A percentile compares a stretch with the other conserved stretches of the same genome.
Evolutionary conservation across 2,888 invertebrate genomes (phyloP).

Genomic region (Hesperia comma): DNA sequence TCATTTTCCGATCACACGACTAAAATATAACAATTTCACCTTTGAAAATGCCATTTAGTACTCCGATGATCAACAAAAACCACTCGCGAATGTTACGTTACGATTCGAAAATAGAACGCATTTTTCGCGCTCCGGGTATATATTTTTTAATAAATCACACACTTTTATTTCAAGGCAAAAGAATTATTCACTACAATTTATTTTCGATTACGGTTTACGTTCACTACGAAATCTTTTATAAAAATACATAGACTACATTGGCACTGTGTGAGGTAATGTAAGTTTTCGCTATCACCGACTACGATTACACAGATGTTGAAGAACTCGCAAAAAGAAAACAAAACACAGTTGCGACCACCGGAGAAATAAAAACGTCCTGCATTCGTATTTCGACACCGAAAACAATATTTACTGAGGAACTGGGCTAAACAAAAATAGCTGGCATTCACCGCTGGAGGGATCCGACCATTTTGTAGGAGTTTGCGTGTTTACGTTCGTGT

Average conservation of each 20-base stretch:
- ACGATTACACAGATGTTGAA: conserved; percentile 27
- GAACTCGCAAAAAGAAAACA: conserved; percentile 32
- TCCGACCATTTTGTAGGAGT: conserved; percentile 28
- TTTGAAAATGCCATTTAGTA: conserved; percentile 60
- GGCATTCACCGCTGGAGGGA: conserved; percentile 28
- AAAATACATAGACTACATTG: conserved; percentile 27
- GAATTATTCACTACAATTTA: conserved; percentile 15
- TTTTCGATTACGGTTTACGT: conserved; percentile 5
- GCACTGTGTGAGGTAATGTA: conserved; percentile 33
- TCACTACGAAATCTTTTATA: conserved; percentile 22
- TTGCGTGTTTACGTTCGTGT: conserved; percentile 52
- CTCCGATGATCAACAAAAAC: conserved; percentile 44
- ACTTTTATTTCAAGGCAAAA: conserved; percentile 21
- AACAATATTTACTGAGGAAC: conserved; percentile 78
- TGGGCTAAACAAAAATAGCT: conserved; percentile 79
- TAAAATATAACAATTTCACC: conserved; percentile 53
- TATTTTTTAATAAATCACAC: conserved; percentile 14
- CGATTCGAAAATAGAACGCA: conserved; percentile 34
- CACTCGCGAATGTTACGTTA: conserved; percentile 26
- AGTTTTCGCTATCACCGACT: conserved; percentile 31
- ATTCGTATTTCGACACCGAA: conserved; percentile 67
- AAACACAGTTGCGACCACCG: conserved; percentile 22
- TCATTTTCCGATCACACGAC: conserved; percentile 62
- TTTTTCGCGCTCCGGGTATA: conserved; percentile 28
- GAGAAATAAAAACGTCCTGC: conserved; percentile 53